Evolutionary conservation across 2,797 vertebrate species (phyloP).

Genomic region (Botia kubotai): DNA sequence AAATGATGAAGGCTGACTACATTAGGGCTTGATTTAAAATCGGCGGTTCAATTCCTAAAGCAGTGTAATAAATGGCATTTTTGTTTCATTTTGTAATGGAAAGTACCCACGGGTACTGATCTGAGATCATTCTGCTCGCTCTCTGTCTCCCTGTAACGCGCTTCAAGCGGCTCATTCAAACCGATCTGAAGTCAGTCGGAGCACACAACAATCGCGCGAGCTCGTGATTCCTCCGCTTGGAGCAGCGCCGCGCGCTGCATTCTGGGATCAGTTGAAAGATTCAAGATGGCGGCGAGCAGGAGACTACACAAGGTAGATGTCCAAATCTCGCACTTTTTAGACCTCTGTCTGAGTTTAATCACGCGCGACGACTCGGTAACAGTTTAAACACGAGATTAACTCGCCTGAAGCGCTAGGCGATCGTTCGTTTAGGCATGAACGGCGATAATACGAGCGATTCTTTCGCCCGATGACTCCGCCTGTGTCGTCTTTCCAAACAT

Average conservation of each 20-base stretch:
- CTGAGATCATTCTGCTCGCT: constrained; percentile 12
- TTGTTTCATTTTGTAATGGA: constrained; percentile 52
- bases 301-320: constrained; percentile 81
- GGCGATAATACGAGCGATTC: not conserved
- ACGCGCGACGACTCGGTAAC: not conserved
- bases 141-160: not conserved
- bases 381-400: not conserved
- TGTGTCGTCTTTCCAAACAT: constrained; percentile 58
- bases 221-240: constrained; percentile 22
- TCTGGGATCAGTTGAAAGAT: constrained; percentile 79
- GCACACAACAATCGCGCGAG: not conserved
- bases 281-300: constrained; percentile 86
- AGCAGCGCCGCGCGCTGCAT: constrained; percentile 71
- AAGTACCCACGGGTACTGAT: constrained; percentile 48
- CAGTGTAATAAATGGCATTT: constrained; percentile 34
- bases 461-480: constrained; percentile 43
- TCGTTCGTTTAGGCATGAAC: not conserved
- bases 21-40: not conserved
- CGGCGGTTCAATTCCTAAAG: not conserved
- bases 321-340: constrained; percentile 58
- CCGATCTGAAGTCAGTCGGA: constrained; percentile 36
- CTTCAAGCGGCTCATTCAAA: not conserved
- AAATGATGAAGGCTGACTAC: not conserved
- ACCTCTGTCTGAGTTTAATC: not conserved
- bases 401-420: not conserved